These are phyloP conservation scores for Thunnus thynnus DNA, from an alignment of 2,113 vertebrate species.

Conservation along the genomic window DNA sequence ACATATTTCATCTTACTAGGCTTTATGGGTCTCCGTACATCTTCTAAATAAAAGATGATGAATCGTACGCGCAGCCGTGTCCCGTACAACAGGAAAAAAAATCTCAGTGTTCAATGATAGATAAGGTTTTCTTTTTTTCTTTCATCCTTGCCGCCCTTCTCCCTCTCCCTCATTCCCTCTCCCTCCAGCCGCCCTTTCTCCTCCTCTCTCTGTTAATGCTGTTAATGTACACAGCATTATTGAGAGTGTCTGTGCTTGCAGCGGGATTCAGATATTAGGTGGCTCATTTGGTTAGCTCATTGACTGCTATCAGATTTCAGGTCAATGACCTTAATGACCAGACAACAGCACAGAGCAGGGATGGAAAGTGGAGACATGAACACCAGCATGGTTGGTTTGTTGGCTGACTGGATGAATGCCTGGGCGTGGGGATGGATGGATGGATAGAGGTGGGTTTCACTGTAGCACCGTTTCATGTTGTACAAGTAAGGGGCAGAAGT, in stretches of 20 bases:
- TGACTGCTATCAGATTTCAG: constrained; percentile 82
- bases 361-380: constrained; percentile 67
- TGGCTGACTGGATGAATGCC: constrained; percentile 25
- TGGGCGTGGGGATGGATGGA: constrained; percentile 14
- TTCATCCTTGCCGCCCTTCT: constrained; percentile 37
- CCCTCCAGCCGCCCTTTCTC: constrained; percentile 13
- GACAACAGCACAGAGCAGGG: constrained; percentile 57
- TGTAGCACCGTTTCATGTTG: constrained; percentile 8
- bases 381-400: constrained; percentile 37
- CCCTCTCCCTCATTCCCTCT: background rate
- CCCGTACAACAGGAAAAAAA: constrained; percentile 60
- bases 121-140: constrained; percentile 68
- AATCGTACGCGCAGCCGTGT: constrained; percentile 62
- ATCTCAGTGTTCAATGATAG: constrained; percentile 65
- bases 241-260: constrained; percentile 65
- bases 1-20: constrained; percentile 70
- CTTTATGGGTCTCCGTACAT: constrained; percentile 68
- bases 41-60: constrained; percentile 76
- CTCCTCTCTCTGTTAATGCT: constrained; percentile 55
- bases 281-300: constrained; percentile 80
- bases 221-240: constrained; percentile 68
- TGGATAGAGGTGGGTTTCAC: constrained; percentile 13
- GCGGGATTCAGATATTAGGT: constrained; percentile 78
- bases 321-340: constrained; percentile 80
- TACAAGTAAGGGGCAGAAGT: background rate